Evolutionary conservation across 2,888 invertebrate species (phyloP).

Genomic region (Augiades crinisus): DNA sequence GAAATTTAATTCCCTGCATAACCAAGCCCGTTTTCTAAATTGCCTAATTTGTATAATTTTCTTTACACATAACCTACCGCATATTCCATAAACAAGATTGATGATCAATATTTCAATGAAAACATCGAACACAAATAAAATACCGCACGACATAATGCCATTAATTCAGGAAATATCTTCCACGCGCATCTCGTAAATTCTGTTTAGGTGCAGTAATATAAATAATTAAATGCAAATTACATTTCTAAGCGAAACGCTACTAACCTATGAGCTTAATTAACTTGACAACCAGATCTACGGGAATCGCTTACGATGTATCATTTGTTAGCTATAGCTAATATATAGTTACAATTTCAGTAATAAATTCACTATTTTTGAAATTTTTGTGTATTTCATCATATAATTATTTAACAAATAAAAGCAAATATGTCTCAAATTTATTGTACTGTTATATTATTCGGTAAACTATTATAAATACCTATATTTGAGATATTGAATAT

Average conservation of each 20-base stretch:
- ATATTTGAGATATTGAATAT: too few species aligned
- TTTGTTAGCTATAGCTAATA: too few species aligned
- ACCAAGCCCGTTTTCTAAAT: not conserved
- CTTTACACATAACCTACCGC: slow-evolving; percentile 3
- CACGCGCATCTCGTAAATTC: slow-evolving; percentile 10
- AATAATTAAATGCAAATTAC: slow-evolving; percentile 19
- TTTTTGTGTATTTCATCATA: too few species aligned
- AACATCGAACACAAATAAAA: slow-evolving; percentile 12
- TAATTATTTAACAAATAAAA: too few species aligned
- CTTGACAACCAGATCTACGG: slow-evolving; percentile 17
- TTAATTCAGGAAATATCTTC: slow-evolving; percentile 17
- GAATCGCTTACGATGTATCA: too few species aligned
- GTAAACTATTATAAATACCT: too few species aligned
- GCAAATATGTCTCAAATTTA: too few species aligned
- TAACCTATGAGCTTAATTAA: slow-evolving; percentile 19
- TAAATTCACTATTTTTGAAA: too few species aligned
- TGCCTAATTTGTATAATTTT: not conserved
- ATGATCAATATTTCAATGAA: slow-evolving; percentile 7
- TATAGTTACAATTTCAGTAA: too few species aligned
- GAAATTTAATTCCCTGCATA: not conserved
- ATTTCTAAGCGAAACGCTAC: slow-evolving; percentile 11
- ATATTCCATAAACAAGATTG: not conserved
- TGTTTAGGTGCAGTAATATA: slow-evolving; percentile 6
- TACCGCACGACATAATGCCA: slow-evolving; percentile 7
- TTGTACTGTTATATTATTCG: too few species aligned